A percentile compares a stretch with the other conserved stretches of the same genome.
Evolutionary conservation across 2,797 vertebrate species (phyloP).

Genomic region (Poeciliopsis presidionis): DNA sequence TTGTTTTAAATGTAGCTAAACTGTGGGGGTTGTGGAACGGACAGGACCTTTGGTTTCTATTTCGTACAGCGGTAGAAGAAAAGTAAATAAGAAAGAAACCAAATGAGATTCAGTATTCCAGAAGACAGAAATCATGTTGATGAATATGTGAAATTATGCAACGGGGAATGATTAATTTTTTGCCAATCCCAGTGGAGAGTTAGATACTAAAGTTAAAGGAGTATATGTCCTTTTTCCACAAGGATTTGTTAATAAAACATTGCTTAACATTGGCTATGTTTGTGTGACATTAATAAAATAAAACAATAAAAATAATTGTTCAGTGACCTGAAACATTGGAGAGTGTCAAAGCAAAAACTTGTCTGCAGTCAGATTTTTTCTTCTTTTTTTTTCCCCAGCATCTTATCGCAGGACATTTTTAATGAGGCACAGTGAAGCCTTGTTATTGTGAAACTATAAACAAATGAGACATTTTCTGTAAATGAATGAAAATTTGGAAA

Average conservation of each 20-base stretch:
- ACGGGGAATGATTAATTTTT: background rate
- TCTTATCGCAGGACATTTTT: background rate
- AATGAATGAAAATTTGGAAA: background rate
- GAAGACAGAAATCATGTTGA: slow-evolving; percentile 13
- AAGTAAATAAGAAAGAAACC: slow-evolving; percentile 1
- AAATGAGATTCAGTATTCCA: slow-evolving; percentile 3
- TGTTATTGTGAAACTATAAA: background rate
- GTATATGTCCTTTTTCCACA: slow-evolving; percentile 20
- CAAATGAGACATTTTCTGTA: background rate
- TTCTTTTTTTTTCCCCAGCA: too few species aligned
- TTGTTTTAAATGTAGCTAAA: slow-evolving; percentile 49
- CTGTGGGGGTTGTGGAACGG: slow-evolving; percentile 38
- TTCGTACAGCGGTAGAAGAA: slow-evolving; percentile 30
- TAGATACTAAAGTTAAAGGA: slow-evolving; percentile 1
- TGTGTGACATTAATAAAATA: background rate
- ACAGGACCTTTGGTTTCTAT: slow-evolving; percentile 37
- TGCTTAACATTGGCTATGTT: background rate
- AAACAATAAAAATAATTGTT: background rate
- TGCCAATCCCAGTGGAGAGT: background rate
- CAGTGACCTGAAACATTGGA: too few species aligned
- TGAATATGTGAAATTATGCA: background rate
- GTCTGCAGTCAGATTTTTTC: background rate
- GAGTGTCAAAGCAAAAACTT: background rate
- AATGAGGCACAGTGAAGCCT: background rate
- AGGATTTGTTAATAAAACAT: background rate